Evolutionary conservation across 2,888 invertebrate genomes (phyloP).

Genomic region (Muscina levida): DNA sequence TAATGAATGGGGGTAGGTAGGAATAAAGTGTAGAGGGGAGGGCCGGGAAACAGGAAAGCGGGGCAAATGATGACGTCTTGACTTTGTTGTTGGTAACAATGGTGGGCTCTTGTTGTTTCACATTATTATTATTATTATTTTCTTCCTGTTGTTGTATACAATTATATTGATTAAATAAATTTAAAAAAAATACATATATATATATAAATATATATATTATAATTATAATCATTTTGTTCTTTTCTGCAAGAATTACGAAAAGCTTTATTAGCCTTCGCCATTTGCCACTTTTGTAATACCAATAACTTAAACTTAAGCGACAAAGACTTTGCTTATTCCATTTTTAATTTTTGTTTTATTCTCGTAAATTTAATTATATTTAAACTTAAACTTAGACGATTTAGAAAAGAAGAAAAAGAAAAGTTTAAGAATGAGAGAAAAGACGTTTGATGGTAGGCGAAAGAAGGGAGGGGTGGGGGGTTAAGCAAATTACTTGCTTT

Average conservation of each 20-base stretch:
- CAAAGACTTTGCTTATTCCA: conserved; percentile 25
- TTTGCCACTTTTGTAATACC: background rate
- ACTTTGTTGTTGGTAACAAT: conserved; percentile 48
- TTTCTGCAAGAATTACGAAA: background rate
- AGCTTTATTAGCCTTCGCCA: too few species aligned
- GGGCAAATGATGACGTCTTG: conserved; percentile 54
- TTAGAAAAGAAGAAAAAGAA: conserved; percentile 6
- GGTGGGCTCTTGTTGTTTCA: conserved; percentile 41
- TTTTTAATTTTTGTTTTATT: conserved; percentile 33
- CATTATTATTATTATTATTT: conserved; percentile 12
- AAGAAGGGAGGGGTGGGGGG: background rate
- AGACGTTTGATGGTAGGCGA: background rate
- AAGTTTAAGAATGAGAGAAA: background rate
- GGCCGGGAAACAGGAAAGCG: too few species aligned
- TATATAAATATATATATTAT: too few species aligned
- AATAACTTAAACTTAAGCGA: background rate
- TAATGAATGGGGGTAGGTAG: too few species aligned
- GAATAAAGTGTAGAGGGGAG: too few species aligned
- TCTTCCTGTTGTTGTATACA: conserved; percentile 34
- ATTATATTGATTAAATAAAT: conserved; percentile 11
- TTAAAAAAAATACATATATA: conserved; percentile 17
- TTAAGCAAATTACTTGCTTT: conserved; percentile 8
- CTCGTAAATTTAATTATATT: conserved; percentile 38
- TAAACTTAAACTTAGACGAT: conserved; percentile 35
- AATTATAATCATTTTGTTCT: conserved; percentile 7